Evolutionary conservation across 2,113 vertebrate species (phyloP).

Genomic region (Neoarius graeffei): DNA sequence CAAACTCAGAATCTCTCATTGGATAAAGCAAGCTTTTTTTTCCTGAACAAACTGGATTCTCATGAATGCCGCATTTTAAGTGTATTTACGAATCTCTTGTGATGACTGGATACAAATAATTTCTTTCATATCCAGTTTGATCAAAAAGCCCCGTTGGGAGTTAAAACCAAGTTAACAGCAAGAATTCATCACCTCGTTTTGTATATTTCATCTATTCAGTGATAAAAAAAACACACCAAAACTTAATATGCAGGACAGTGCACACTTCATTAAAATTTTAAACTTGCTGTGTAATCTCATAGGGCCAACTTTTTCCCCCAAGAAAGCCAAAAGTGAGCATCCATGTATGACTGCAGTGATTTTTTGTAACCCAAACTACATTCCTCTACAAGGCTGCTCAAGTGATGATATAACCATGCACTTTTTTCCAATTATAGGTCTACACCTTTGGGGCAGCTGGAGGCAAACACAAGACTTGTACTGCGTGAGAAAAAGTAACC

Average conservation of each 20-base stretch:
- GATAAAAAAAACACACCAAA: background rate
- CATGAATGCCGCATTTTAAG: background rate
- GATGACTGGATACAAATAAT: background rate
- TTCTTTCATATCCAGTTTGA: background rate
- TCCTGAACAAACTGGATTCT: background rate
- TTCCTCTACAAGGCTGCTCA: background rate
- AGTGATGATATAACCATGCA: constrained; percentile 36
- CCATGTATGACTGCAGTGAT: background rate
- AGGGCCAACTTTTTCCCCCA: background rate
- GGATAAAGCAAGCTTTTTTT: background rate
- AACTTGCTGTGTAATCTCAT: constrained; percentile 1
- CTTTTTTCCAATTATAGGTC: constrained; percentile 20
- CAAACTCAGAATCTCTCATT: background rate
- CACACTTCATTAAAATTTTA: constrained; percentile 8
- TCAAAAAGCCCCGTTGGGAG: background rate
- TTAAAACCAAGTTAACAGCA: background rate
- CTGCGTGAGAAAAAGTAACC: constrained; percentile 57
- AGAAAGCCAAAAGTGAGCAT: background rate
- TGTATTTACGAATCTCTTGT: background rate
- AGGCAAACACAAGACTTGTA: constrained; percentile 32
- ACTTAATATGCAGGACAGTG: constrained; percentile 1
- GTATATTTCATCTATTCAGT: background rate
- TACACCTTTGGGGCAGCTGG: constrained; percentile 31
- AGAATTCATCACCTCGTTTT: background rate
- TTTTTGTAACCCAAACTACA: background rate